Percentiles rank a stretch among this genome's conserved stretches.
Evolutionary conservation across 1,140 invertebrate species (phyloP).

Genomic region (Caenorhabditis remanei): DNA sequence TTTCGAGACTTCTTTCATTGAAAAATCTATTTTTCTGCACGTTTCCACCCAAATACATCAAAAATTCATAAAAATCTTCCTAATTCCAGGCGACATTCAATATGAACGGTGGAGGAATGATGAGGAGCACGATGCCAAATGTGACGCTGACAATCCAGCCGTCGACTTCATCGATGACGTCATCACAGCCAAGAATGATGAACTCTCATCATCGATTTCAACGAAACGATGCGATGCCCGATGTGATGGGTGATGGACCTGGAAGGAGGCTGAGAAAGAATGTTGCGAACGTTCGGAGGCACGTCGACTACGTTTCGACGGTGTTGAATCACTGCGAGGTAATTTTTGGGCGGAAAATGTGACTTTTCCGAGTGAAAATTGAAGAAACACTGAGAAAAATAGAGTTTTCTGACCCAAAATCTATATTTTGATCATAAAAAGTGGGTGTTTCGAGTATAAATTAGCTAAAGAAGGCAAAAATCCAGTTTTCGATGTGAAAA

Average conservation of each 20-base stretch:
- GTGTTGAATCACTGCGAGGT: constrained; percentile 68
- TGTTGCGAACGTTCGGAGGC: constrained; percentile 68
- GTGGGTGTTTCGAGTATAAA: too few relatives aligned
- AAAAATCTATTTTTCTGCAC: too few relatives aligned
- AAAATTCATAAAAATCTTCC: background rate
- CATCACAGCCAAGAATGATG: background rate
- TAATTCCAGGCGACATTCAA: background rate
- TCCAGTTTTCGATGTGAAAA: too few relatives aligned
- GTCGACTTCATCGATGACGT: background rate
- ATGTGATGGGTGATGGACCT: constrained; percentile 59
- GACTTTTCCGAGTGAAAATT: background rate
- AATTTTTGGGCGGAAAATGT: background rate
- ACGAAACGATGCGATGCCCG: constrained; percentile 16
- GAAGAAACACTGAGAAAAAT: too few relatives aligned
- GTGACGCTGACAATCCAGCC: constrained; percentile 38
- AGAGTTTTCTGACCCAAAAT: too few relatives aligned
- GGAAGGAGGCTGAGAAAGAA: constrained; percentile 67
- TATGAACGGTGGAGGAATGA: constrained; percentile 13
- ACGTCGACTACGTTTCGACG: constrained; percentile 68
- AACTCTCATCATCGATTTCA: constrained; percentile 16
- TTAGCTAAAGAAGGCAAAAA: too few relatives aligned
- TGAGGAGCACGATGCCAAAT: constrained; percentile 9
- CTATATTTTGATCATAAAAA: too few relatives aligned
- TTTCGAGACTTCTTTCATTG: too few relatives aligned
- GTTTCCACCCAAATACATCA: too few relatives aligned